phyloP scores from a whole-genome alignment of 2,797 vertebrate species.

The Tangara arthus region DNA sequence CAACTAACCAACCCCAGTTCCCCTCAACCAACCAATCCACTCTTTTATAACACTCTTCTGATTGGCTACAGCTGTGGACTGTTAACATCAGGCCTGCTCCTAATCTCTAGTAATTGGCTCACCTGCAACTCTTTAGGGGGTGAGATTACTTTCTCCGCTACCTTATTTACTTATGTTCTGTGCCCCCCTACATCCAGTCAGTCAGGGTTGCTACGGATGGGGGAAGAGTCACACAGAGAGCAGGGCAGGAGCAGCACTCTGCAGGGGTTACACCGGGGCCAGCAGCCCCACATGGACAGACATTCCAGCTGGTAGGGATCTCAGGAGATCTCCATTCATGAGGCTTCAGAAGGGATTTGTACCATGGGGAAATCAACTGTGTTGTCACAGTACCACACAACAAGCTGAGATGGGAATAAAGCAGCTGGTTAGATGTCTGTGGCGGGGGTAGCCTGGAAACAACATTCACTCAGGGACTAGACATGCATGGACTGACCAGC shows the following conservation, averaged over 20 bases:
- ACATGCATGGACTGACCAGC: neutral
- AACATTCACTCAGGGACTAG: neutral
- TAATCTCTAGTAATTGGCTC: too few species aligned
- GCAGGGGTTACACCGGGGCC: neutral
- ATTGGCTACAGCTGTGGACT: too few species aligned
- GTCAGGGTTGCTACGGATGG: neutral
- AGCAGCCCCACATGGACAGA: neutral
- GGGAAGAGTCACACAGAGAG: neutral
- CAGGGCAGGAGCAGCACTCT: neutral
- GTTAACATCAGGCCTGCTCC: too few species aligned
- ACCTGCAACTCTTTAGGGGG: too few species aligned
- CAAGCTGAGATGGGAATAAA: neutral
- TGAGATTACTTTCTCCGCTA: too few species aligned
- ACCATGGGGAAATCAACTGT: neutral
- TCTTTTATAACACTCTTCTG: too few species aligned
- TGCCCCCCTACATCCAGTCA: too few species aligned
- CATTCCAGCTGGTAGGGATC: neutral
- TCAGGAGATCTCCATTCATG: neutral
- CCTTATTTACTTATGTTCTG: too few species aligned
- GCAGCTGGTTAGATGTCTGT: neutral
- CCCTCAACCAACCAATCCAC: too few species aligned
- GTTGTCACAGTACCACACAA: neutral
- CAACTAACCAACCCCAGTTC: too few species aligned
- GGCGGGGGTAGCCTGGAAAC: neutral
- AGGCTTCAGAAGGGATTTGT: neutral